These are phyloP conservation scores for Musca domestica DNA, from an alignment of 1,140 invertebrate species.

Conservation along the genomic window DNA sequence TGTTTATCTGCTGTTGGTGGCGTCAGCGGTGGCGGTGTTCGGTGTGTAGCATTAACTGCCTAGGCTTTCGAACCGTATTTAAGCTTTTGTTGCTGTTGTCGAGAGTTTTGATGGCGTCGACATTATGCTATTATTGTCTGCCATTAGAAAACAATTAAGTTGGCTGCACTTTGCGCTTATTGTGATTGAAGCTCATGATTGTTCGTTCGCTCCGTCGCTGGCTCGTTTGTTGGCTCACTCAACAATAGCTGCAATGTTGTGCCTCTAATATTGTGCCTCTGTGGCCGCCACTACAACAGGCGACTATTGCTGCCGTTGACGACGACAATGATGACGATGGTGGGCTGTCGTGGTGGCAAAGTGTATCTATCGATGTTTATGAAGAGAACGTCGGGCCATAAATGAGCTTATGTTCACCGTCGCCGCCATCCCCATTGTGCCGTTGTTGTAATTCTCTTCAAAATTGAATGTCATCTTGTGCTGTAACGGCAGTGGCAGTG, in stretches of 20 bases:
- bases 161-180: conserved; percentile 20
- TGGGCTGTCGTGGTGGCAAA: neutral
- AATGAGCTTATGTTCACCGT: conserved; percentile 4
- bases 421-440: neutral
- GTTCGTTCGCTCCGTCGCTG: neutral
- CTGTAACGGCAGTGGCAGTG: no score
- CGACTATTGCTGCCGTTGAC: neutral
- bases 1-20: neutral
- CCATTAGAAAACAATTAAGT: conserved; percentile 22
- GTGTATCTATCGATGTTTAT: neutral
- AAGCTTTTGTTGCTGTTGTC: conserved; percentile 4
- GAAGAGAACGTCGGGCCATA: conserved; percentile 11
- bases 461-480: conserved; percentile 2
- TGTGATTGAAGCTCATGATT: conserved; percentile 21
- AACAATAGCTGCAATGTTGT: neutral
- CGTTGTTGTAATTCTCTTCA: neutral
- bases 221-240: neutral
- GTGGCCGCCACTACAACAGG: neutral
- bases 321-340: neutral
- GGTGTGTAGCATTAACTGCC: neutral
- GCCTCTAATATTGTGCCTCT: neutral
- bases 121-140: conserved; percentile 21
- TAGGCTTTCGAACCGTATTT: neutral
- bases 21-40: no score
- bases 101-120: conserved; percentile 18